These are phyloP conservation scores for Neomorphus geoffroyi DNA, from an alignment of 2,797 vertebrate species.

Conservation along the genomic window DNA sequence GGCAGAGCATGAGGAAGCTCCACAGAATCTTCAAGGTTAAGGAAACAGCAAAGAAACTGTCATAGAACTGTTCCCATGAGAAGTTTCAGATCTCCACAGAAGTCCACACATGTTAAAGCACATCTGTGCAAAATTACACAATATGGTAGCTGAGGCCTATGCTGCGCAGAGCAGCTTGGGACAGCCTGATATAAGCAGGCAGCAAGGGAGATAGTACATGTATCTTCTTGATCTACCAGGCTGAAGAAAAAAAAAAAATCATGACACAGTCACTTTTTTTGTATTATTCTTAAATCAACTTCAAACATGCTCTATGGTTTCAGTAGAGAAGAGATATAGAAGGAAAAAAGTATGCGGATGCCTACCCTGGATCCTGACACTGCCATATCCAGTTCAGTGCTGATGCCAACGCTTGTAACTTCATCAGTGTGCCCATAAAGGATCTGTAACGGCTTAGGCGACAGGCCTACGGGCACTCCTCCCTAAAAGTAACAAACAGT, in stretches of 20 bases:
- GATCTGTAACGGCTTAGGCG: conserved; percentile 91
- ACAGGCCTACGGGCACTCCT: conserved; percentile 86
- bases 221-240: neutral
- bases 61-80: neutral
- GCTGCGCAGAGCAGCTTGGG: neutral
- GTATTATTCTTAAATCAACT: neutral
- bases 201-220: neutral
- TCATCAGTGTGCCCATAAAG: conserved; percentile 93
- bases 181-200: neutral
- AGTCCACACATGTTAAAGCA: neutral
- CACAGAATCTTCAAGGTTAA: neutral
- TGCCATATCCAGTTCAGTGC: conserved; percentile 95
- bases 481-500: conserved; percentile 80
- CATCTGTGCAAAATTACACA: neutral
- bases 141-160: neutral
- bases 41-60: neutral
- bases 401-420: conserved; percentile 90
- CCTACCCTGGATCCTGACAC: conserved; percentile 93
- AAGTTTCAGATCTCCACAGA: neutral
- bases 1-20: neutral
- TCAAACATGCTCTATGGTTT: neutral
- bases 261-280: neutral
- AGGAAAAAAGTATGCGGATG: neutral
- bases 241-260: neutral
- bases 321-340: neutral